These are phyloP conservation scores for Caenorhabditis panamensis DNA, from an alignment of 2,888 invertebrate genomes.

Conservation along the genomic window DNA sequence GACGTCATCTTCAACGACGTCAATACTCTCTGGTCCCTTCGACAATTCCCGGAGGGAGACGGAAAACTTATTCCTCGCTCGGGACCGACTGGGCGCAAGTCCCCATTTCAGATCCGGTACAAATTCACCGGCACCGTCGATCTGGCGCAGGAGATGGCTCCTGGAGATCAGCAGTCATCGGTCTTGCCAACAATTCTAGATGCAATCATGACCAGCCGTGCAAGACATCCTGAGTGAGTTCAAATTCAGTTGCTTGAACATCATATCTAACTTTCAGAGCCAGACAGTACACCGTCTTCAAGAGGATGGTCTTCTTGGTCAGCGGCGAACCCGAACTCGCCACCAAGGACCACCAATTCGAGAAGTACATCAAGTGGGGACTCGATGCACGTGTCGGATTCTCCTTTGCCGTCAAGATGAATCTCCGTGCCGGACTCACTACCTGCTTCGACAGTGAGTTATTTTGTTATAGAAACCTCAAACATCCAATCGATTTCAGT, in stretches of 20 bases:
- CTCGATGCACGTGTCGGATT: conserved; percentile 26
- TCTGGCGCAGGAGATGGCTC: no score
- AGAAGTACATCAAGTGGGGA: neutral
- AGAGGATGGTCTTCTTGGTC: neutral
- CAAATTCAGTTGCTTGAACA: no score
- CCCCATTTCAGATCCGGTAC: neutral
- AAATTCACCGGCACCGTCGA: neutral
- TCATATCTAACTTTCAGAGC: neutral
- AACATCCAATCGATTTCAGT: neutral
- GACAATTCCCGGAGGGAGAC: neutral
- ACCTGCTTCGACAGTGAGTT: conserved; percentile 34
- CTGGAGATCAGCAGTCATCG: conserved; percentile 84
- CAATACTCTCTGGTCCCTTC: conserved; percentile 18
- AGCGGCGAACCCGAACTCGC: no score
- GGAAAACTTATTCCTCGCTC: neutral
- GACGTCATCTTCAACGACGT: conserved; percentile 39
- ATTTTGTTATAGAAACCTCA: neutral
- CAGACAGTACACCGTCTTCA: neutral
- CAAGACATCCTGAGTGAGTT: neutral
- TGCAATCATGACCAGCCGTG: neutral
- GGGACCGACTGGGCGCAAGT: no score
- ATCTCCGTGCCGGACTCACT: conserved; percentile 30
- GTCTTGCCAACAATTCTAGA: neutral
- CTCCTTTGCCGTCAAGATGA: conserved; percentile 14
- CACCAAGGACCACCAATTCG: neutral